Conservation (phyloP, 1,140 invertebrate species). For the Eumaeus atala region DNA sequence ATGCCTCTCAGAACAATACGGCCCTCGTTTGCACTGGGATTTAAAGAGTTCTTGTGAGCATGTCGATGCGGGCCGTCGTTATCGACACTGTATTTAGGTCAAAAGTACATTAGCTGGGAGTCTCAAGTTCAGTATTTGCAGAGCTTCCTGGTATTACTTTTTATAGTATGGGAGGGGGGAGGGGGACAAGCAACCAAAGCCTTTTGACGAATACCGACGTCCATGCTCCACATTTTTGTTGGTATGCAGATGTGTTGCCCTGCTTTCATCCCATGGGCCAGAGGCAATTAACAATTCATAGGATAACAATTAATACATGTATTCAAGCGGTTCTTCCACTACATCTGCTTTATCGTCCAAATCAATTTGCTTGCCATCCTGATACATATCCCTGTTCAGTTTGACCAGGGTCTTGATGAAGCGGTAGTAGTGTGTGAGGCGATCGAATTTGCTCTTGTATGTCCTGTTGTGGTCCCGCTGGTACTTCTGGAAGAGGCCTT, state of each 20-base stretch:
- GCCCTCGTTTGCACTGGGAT: too few species aligned
- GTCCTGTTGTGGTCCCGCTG: background rate
- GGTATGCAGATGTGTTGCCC: too few species aligned
- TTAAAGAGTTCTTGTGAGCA: too few species aligned
- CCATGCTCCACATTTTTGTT: too few species aligned
- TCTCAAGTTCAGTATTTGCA: background rate
- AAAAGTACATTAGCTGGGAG: background rate
- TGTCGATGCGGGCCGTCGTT: background rate
- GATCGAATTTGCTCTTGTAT: background rate
- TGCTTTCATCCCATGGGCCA: too few species aligned
- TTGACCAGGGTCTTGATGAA: background rate
- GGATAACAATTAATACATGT: slow-evolving; percentile 2
- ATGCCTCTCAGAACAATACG: too few species aligned
- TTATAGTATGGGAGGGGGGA: too few species aligned
- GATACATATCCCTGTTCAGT: background rate
- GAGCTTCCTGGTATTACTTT: background rate
- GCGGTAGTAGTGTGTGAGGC: background rate
- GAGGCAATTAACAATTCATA: too few species aligned
- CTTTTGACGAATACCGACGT: too few species aligned
- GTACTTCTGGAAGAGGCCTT: background rate
- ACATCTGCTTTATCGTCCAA: background rate
- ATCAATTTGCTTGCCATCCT: background rate
- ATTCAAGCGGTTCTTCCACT: background rate
- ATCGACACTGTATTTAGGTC: background rate
- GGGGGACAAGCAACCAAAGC: too few species aligned